Base-by-base conservation (phyloP, 2,888 invertebrate species). In the Apotomis capreana region DNA sequence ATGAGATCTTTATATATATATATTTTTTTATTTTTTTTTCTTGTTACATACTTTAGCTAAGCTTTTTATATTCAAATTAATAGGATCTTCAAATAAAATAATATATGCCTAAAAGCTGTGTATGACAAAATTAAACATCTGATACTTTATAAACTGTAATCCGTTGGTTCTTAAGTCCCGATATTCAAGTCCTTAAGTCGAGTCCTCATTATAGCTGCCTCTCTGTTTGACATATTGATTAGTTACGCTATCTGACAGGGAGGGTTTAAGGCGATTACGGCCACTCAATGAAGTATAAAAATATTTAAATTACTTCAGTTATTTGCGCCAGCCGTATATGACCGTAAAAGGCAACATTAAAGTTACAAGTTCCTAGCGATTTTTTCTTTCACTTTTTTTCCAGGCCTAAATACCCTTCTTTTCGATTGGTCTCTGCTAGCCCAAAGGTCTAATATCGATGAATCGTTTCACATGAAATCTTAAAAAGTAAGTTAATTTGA, bases 191-290 rank as follows among this genome's bases (percentile, higher is more conserved):
- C 46, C 55, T 68, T 54, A 68, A 63, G 68, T 57, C 63, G 15
- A 12, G 52, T 37, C 54, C 68, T 72, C 54, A 68, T 72, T 72
- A 72, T 37, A 59, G 10, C 68, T 54, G 68, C 15, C 26, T 62
- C 54, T 71, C 61, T 72, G 72, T 72, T 72, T 72, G 72, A 72
- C 72, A 68, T 68, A 55, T 59, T 68, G 72, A 72, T 72, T 72
- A 68, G 68, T 59, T 58, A 72, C 72, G 68, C 72, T 68, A 67
- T 61, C 72, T 58, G 68, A 57, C 68, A 70, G 15, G 61, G 67
- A 67, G 37, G 57, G 52, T 62, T 46, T 72, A 68, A 72, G 61
- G 15, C 54, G 70, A 72, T 72, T 68, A 62, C 57, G 52, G 57
- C 46, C n/a, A 10, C 54, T 64, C 51, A 59, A 46, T 51, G 61